phyloP scores from a whole-genome alignment of 2,797 vertebrate species.

The Anniella stebbinsi region DNA sequence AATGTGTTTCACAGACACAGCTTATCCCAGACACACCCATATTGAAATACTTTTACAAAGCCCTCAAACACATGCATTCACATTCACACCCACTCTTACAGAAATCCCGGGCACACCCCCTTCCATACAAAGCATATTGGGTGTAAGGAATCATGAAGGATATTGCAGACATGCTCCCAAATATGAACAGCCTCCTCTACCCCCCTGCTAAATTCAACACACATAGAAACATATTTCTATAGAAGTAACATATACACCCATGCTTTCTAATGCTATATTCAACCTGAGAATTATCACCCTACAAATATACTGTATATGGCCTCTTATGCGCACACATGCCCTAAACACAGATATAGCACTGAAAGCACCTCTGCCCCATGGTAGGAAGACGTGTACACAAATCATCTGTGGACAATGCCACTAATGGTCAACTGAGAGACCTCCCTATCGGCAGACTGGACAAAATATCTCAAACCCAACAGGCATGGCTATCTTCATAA shows the following conservation, averaged over 20 bases:
- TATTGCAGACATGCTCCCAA: not conserved
- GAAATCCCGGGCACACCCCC: not conserved
- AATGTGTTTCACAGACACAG: not conserved
- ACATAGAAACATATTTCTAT: not conserved
- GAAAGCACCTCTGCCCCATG: not conserved
- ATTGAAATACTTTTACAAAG: not conserved
- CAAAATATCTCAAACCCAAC: not conserved
- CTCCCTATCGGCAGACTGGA: too few relatives aligned
- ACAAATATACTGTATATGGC: rapidly evolving
- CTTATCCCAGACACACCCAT: slow-evolving; percentile 13
- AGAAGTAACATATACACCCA: not conserved
- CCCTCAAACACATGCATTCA: not conserved
- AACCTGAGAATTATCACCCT: not conserved
- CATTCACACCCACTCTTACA: not conserved
- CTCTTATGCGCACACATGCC: not conserved
- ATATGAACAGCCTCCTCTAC: not conserved
- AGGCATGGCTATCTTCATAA: not conserved
- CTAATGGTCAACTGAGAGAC: not conserved
- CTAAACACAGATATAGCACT: not conserved
- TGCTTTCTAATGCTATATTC: not conserved
- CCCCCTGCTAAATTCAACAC: too few relatives aligned
- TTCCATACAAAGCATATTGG: not conserved
- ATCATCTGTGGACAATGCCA: not conserved
- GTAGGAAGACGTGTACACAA: too few relatives aligned
- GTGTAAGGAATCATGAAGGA: not conserved